Evolutionary conservation across 2,888 invertebrate species (phyloP).

Genomic region (Mellilla xanthometata): DNA sequence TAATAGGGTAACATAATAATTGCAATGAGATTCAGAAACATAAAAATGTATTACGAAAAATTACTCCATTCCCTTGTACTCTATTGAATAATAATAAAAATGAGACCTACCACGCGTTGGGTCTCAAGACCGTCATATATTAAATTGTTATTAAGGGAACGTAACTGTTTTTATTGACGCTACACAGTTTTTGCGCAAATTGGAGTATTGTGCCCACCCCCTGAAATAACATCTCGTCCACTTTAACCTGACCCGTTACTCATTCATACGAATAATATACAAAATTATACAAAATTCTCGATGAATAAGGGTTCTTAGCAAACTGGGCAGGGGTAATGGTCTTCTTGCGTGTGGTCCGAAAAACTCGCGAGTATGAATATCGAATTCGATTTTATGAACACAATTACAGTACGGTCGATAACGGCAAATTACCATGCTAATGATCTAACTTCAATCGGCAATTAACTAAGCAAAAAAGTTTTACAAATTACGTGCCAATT

Average conservation of each 20-base stretch:
- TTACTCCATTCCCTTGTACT: not conserved
- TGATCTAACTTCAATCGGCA: slow-evolving; percentile 53
- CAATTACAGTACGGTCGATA: slow-evolving; percentile 37
- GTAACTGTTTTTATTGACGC: slow-evolving; percentile 49
- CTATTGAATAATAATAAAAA: slow-evolving; percentile 23
- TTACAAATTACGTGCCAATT: slow-evolving; percentile 50
- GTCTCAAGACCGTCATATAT: slow-evolving; percentile 42
- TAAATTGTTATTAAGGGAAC: slow-evolving; percentile 52
- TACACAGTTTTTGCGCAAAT: slow-evolving; percentile 50
- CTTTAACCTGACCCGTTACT: slow-evolving; percentile 37
- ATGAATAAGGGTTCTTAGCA: slow-evolving; percentile 40
- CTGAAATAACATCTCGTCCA: slow-evolving; percentile 49
- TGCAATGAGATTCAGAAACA: too few relatives aligned
- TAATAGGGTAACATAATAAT: too few relatives aligned
- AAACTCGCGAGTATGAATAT: slow-evolving; percentile 45
- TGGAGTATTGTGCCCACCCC: slow-evolving; percentile 56
- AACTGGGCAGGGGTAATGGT: slow-evolving; percentile 53
- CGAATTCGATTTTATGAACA: slow-evolving; percentile 45
- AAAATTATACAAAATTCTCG: slow-evolving; percentile 40
- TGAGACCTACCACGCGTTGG: slow-evolving; percentile 38
- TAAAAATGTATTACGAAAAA: too few relatives aligned
- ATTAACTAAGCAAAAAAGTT: slow-evolving; percentile 47
- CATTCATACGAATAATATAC: slow-evolving; percentile 37
- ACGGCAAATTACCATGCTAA: slow-evolving; percentile 48
- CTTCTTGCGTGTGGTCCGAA: slow-evolving; percentile 61